Evolutionary conservation across 2,888 invertebrate genomes (phyloP), one percentile per base, ranked within the genome.

Genomic region (Esperia sulphurella): DNA sequence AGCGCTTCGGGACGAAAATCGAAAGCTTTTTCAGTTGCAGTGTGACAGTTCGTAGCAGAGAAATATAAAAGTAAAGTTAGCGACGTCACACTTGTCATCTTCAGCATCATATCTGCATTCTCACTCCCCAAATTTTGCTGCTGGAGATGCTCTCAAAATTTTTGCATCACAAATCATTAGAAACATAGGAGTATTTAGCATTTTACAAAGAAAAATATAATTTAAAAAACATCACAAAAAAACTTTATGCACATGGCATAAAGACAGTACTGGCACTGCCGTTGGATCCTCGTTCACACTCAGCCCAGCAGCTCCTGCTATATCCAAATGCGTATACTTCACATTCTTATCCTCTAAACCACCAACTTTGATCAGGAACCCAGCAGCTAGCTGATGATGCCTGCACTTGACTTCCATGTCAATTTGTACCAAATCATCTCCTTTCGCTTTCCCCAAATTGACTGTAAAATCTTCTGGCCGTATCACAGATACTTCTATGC

Each of bases 281-380:
- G 95, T 94, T 0, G 95, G 93, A 44, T 93, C 91, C 0, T 93
- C 91, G 0, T 90, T 77, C 0, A 90, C 77, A 12, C 92, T 90
- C 8, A 87, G 82, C 0, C 95, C 95, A 3, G 92, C 92, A 0
- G 94, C 93, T 0, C 92, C 94, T 9, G 96, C 96, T 39, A 96
- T 94, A 63, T 95, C 95, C 68, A 95, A 65, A 75, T 95, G 95
- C 0, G 94, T 93, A 75, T 95, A 97, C 59, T 94, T 94, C 42
- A 97, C 70, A 28, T 96, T 96, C 54, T 90, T 90, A 82, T 96
- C 93, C 64, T 96, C 95, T 45, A 97, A 82, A 0, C 95, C 96
- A 0, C 96, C 94, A 2, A 95, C 94, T 79, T 93, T 91, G 48
- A 97, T 93, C 55, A 98, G 83, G 71, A 97, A 98, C 0, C 85